Evolutionary conservation across 1,140 invertebrate species (phyloP), one percentile per base, ranked within the genome.

Genomic region (Triops longicaudatus): DNA sequence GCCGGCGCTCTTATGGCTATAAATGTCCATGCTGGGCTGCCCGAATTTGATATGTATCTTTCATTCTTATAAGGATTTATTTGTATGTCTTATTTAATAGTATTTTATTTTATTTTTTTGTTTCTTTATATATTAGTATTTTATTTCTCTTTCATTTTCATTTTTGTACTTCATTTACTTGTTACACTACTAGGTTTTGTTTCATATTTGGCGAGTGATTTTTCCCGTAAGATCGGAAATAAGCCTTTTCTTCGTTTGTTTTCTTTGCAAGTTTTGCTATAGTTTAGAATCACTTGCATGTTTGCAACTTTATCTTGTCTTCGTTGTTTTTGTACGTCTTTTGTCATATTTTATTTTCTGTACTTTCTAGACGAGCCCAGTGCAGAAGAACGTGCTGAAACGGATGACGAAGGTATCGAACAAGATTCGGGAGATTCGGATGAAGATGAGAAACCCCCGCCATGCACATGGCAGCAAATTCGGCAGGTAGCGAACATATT

Each of bases 351-450:
- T 50, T 74, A 76, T 75, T 71, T 76, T 78, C 27, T 42, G 44
- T 76, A 79, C 43, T 77, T 76, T 76, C 31, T 75, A 79, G 76
- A 75, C 78, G 81, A 79, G 50, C 77, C 72, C 37, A n/a, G 78
- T 79, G 78, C 78, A 26, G 79, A 79, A 73, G 82, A 83, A 71
- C 72, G 85, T 72, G 87, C 88, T 75, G 92, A 94, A 85, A 92
- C 91, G 0, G 93, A 94, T 80, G 93, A 96, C 83, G 93, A 96
- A 85, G 93, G 93, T 72, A 95, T 96, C 80, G 94, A 95, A 84
- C 86, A 92, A 79, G 93, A 95, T 84, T 92, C 93, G 1, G 91
- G 91, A 75, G 92, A 93, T 41, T 86, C 88, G 76, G 90, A 91
- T 79, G 86, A 85, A 22, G 85, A 87, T 63, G 83, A 77, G 26